phyloP scores from a whole-genome alignment of 2,888 invertebrate genomes.

The Heteromyza rotundicornis region DNA sequence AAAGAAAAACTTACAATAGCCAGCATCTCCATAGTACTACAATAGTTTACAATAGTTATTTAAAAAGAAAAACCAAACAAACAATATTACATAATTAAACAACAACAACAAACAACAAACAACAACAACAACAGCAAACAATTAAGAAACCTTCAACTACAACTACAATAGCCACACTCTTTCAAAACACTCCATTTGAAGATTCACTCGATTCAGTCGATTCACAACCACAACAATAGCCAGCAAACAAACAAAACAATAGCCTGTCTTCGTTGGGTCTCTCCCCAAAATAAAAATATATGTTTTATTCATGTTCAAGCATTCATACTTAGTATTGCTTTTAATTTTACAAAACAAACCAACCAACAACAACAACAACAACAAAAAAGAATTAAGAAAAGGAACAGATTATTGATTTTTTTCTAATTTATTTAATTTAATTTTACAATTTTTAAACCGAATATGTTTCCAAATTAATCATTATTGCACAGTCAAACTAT shows the following conservation, averaged over 20 bases:
- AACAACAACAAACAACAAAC: constrained; percentile 1
- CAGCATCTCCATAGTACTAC: constrained; percentile 8
- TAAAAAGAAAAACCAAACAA: constrained; percentile 16
- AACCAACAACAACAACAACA: too few relatives aligned
- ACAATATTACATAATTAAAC: neutral
- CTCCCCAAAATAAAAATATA: constrained; percentile 12
- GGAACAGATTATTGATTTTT: too few relatives aligned
- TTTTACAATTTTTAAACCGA: neutral
- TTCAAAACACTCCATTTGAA: constrained; percentile 37
- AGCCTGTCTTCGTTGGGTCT: neutral
- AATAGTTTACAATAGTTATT: constrained; percentile 10
- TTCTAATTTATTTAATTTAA: neutral
- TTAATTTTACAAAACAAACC: constrained; percentile 33
- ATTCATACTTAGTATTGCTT: constrained; percentile 11
- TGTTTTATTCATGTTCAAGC: constrained; percentile 37
- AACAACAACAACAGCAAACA: constrained; percentile 20
- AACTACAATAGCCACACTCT: constrained; percentile 25
- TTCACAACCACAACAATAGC: constrained; percentile 26
- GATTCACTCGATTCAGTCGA: too few relatives aligned
- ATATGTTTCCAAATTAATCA: neutral
- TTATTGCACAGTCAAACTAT: neutral
- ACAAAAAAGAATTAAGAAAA: too few relatives aligned
- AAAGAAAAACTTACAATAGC: constrained; percentile 17
- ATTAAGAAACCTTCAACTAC: constrained; percentile 19
- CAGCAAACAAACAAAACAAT: constrained; percentile 15